phyloP scores from a whole-genome alignment of 2,888 invertebrate species.

The Balanococcus diminutus region DNA sequence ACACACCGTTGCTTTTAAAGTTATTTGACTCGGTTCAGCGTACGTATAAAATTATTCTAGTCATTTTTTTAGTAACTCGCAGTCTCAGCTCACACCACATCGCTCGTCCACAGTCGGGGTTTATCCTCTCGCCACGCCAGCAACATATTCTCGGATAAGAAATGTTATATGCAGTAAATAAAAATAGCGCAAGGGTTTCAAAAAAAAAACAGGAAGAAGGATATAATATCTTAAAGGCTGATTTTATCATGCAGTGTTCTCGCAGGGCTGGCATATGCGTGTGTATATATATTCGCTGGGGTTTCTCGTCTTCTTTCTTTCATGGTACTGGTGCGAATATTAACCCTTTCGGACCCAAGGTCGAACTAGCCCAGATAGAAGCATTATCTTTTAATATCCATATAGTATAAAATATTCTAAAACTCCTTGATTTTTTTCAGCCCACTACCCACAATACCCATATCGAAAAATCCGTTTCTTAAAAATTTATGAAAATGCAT shows the following conservation, averaged over 20 bases:
- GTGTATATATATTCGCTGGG: not conserved
- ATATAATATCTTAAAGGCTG: not conserved
- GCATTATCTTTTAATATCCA: too few species aligned
- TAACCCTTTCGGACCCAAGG: too few species aligned
- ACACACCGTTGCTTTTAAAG: slow-evolving; percentile 28
- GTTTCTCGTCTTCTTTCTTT: not conserved
- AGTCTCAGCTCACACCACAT: not conserved
- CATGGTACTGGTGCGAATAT: too few species aligned
- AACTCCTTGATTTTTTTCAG: too few species aligned
- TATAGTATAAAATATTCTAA: too few species aligned
- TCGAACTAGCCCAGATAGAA: too few species aligned
- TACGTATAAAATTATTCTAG: slow-evolving; percentile 30
- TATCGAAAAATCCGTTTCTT: too few species aligned
- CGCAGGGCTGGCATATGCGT: not conserved
- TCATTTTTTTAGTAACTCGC: not conserved
- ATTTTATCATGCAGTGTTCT: slow-evolving; percentile 8
- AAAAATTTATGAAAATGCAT: too few species aligned
- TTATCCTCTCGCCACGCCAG: not conserved
- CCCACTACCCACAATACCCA: too few species aligned
- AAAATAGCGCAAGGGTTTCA: not conserved
- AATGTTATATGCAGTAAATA: slow-evolving; percentile 37
- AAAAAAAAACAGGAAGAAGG: not conserved
- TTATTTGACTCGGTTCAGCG: not conserved
- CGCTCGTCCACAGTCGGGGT: too few species aligned
- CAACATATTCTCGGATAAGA: slow-evolving; percentile 28